Base-by-base conservation (phyloP, 2,888 invertebrate species). In the Agonopterix subpropinquella region DNA sequence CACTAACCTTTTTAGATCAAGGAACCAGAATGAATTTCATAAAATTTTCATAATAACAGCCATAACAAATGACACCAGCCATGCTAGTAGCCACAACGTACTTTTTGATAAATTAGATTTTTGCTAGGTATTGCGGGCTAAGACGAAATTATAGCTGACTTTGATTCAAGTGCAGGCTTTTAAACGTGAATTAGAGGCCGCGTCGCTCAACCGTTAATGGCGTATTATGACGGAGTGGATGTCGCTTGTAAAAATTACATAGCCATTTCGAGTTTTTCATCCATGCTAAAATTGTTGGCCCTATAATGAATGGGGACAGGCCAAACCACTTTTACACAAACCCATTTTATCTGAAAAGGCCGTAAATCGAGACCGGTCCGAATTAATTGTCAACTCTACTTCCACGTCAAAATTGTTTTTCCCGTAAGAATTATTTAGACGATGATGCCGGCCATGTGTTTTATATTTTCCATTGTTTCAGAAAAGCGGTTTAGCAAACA, bases 151-250 rank as follows among this genome's bases (percentile, higher is more conserved):
- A 85, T 70, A 68, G 75, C 70, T 71, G 88, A 87, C 88, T 86
- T 86, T 78, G 79, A 84, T 73, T 78, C 78, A 70, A 88, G 87
- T 87, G 87, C 88, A 87, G 75, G 88, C 88, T 88, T 87, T 88
- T 88, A 87, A 86, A 85, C 78, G 72, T 67, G 82, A 85, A 86
- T 87, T 87, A 87, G 79, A 81, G 77, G 77, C 78, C 73, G 70
- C 66, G 74, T 73, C 85, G 68, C 76, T 87, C 81, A 83, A 71
- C 67, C 78, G 69, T 73, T 87, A 87, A 86, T 85, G 79, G 85
- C 74, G 70, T 81, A 84, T 81, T 85, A 84, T 86, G 81, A 85
- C 74, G 68, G 76, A 85, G 85, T 74, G 73, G 78, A 73, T 80
- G 75, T 74, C 73, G 72, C 67, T 58, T 65, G 64, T 69, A 77